These are phyloP conservation scores for Thunnus albacares DNA, from an alignment of 2,797 vertebrate species.

Conservation along the genomic window DNA sequence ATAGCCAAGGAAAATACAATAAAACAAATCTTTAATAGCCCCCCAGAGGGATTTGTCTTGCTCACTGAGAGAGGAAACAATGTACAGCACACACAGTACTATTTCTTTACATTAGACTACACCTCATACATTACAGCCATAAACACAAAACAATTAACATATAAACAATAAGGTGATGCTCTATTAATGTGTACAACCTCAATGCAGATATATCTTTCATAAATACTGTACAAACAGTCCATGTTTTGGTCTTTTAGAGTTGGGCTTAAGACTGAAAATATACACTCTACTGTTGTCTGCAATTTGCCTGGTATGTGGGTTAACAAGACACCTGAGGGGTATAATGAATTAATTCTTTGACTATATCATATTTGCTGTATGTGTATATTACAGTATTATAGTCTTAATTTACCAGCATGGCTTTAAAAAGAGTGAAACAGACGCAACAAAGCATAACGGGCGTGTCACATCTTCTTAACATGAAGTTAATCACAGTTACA, in stretches of 20 bases:
- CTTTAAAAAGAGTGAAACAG: background rate
- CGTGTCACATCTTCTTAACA: slow-evolving; percentile 48
- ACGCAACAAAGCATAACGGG: slow-evolving; percentile 38
- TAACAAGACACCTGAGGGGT: background rate
- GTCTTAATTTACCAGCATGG: background rate
- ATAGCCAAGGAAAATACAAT: slow-evolving; percentile 47
- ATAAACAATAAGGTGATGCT: slow-evolving; percentile 18
- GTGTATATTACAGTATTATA: background rate
- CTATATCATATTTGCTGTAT: background rate
- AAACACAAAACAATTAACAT: slow-evolving; percentile 26
- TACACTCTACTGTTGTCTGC: background rate
- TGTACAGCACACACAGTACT: slow-evolving; percentile 8
- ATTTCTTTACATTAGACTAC: slow-evolving; percentile 37
- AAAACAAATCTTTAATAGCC: slow-evolving; percentile 43
- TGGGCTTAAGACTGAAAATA: slow-evolving; percentile 10
- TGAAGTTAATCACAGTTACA: slow-evolving; percentile 61
- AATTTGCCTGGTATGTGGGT: background rate
- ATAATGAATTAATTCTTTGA: background rate
- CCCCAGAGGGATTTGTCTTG: slow-evolving; percentile 2
- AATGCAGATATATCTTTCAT: background rate
- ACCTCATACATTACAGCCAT: slow-evolving; percentile 18
- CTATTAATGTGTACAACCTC: background rate
- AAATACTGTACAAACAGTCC: slow-evolving; percentile 4
- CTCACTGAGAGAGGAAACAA: slow-evolving; percentile 38
- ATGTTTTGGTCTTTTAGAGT: slow-evolving; percentile 18